Conservation (phyloP, 1,140 invertebrate species). For the Microplitis demolitor region DNA sequence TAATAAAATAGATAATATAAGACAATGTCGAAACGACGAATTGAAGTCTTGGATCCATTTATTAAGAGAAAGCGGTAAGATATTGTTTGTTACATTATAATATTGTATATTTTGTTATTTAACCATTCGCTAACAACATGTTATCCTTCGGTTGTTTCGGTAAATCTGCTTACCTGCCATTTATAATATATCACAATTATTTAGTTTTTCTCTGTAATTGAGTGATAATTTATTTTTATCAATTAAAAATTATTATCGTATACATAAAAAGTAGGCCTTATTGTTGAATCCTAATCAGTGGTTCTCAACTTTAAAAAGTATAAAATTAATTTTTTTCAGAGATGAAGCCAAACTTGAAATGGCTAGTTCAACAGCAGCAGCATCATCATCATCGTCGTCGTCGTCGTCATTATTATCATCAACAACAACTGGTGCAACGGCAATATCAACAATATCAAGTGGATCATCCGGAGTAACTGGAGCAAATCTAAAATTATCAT, state of each 20-base stretch:
- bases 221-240: too few species aligned
- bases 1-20: constrained; percentile 3
- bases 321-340: constrained; percentile 31
- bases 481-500: too few species aligned
- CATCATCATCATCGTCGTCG: too few species aligned
- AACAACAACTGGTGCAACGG: constrained; percentile 41
- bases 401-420: constrained; percentile 31
- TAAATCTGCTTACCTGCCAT: too few species aligned
- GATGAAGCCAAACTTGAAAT: constrained; percentile 39
- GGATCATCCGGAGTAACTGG: constrained; percentile 7
- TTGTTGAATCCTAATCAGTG: neutral
- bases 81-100: neutral
- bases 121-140: neutral
- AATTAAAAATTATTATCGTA: too few species aligned
- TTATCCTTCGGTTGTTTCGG: neutral
- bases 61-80: constrained; percentile 76
- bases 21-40: constrained; percentile 79
- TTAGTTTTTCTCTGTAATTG: too few species aligned
- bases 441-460: constrained; percentile 55
- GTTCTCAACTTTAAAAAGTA: neutral
- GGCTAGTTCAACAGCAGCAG: neutral
- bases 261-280: neutral
- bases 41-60: constrained; percentile 82
- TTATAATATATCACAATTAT: too few species aligned
- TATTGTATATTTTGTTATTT: neutral